A percentile compares a stretch with the other conserved stretches of the same genome.
Conservation (phyloP, 2,113 vertebrate genomes). For the Varanus salvator region DNA sequence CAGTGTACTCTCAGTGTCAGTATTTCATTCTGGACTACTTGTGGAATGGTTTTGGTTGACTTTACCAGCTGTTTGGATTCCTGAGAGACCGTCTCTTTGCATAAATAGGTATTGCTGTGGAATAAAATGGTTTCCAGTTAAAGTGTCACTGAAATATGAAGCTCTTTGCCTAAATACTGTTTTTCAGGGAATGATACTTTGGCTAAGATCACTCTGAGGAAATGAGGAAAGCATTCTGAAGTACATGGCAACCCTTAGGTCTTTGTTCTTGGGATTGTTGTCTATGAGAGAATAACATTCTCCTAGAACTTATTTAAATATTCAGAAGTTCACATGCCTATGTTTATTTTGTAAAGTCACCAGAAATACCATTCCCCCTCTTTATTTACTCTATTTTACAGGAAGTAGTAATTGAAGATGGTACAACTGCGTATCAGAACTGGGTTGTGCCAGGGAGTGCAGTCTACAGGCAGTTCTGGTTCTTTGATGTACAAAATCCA, state of each 20-base stretch:
- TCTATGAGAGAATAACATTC: neutral
- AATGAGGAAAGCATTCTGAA: neutral
- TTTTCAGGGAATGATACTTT: neutral
- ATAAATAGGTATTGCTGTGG: neutral
- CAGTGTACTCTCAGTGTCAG: neutral
- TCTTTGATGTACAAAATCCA: conserved; percentile 89
- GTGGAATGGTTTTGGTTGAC: neutral
- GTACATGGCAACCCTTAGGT: neutral
- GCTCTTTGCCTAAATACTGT: neutral
- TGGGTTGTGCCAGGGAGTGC: conserved; percentile 82
- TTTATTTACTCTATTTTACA: conserved; percentile 59
- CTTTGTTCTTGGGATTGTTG: neutral
- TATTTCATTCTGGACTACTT: neutral
- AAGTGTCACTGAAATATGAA: neutral
- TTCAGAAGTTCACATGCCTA: too few relatives aligned
- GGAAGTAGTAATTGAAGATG: conserved; percentile 87
- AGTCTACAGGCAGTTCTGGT: conserved; percentile 92
- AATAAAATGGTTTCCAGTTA: neutral
- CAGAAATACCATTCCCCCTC: neutral
- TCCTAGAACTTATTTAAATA: neutral
- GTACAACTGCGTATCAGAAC: conserved; percentile 88
- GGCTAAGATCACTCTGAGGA: neutral
- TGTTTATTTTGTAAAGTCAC: neutral
- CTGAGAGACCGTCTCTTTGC: neutral
- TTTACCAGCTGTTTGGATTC: neutral